phyloP scores from a whole-genome alignment of 2,113 vertebrate genomes.

The Epinephelus cyanopodus region DNA sequence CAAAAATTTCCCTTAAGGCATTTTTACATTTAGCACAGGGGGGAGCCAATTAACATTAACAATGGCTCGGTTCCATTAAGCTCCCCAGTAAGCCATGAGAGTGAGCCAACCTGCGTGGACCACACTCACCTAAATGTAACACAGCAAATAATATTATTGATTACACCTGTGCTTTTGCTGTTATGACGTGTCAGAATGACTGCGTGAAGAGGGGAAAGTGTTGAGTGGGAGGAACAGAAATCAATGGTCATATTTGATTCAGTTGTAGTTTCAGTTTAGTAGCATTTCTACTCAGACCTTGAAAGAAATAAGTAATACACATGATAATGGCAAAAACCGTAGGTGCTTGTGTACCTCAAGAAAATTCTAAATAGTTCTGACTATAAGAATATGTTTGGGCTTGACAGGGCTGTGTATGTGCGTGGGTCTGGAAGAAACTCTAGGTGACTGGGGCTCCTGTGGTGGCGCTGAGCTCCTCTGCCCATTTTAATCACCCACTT shows the following conservation, averaged over 20 bases:
- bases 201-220: not conserved
- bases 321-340: not conserved
- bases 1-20: not conserved
- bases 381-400: not conserved
- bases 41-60: not conserved
- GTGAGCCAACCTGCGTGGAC: not conserved
- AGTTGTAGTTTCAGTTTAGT: not conserved
- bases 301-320: not conserved
- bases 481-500: constrained; percentile 80
- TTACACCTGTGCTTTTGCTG: too few relatives aligned
- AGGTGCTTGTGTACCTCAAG: not conserved
- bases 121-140: not conserved
- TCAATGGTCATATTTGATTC: not conserved
- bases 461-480: constrained; percentile 53
- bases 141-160: too few relatives aligned
- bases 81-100: not conserved
- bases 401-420: not conserved
- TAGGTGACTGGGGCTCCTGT: constrained; percentile 51
- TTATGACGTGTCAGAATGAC: not conserved
- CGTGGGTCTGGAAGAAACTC: constrained; percentile 24
- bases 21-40: not conserved
- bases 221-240: not conserved
- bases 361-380: not conserved
- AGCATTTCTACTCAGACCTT: not conserved
- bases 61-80: not conserved